Base-by-base conservation (phyloP, 2,888 invertebrate genomes). In the Folsomia candida region DNA sequence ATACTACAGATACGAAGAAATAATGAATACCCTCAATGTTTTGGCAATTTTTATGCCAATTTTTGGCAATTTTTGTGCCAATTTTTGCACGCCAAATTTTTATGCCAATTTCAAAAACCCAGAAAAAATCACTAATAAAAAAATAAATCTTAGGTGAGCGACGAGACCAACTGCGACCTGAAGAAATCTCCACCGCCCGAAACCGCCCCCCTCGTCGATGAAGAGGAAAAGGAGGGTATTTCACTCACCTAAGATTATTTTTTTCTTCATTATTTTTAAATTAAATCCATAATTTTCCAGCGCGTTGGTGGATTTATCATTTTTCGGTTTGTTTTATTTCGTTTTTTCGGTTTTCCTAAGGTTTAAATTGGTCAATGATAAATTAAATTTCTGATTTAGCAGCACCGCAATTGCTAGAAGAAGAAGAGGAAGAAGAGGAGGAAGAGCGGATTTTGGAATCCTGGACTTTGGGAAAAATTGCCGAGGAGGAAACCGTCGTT, bases 91-190 rank as follows among this genome's bases (percentile, higher is more conserved):
- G 47, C 47, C 47, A n/a, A 63, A 57, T 68, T 69, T 77, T 78
- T 81, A 70, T 71, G 70, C 59, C 76, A 1, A 28, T 14, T 22
- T 27, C n/a, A 26, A 57, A 57, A 20, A 66, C 71, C 85, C n/a
- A n/a, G n/a, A n/a, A n/a, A n/a, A n/a, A n/a, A n/a, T n/a, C n/a
- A n/a, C n/a, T n/a, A n/a, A n/a, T n/a, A n/a, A n/a, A n/a, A n/a
- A n/a, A n/a, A n/a, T n/a, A 57, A 11, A 57, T 20, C 20, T 9
- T 6, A 62, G 62, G 62, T 62, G 3, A 29, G 29, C 18, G 62
- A 62, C 62, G 28, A 27, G 11, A 62, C 62, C 2, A 62, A 62
- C 25, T n/a, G n/a, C n/a, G n/a, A n/a, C n/a, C n/a, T n/a, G n/a
- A n/a, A n/a, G n/a, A n/a, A n/a, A n/a, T n/a, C n/a, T n/a, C n/a